Evolutionary conservation across 2,113 vertebrate genomes (phyloP), one percentile per base, ranked within the genome.

Genomic region (Centropristis striata): DNA sequence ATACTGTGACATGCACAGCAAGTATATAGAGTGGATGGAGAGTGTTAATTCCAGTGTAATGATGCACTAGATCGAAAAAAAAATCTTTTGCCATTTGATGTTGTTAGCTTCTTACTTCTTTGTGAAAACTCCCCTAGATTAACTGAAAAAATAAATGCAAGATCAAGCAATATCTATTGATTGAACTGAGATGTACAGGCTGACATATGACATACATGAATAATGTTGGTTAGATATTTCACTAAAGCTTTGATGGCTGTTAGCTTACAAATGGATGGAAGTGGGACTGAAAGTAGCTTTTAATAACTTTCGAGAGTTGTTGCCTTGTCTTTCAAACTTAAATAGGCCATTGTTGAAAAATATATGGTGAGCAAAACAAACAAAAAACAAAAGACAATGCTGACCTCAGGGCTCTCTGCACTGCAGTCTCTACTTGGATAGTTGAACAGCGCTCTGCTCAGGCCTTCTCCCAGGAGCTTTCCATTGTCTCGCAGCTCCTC

Each of bases 391-490:
- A 47, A 21, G 11, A 42, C 16, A n/a, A 18, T 11, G 68, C 69
- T 84, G 90, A 98, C 98, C 96, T 99, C 96, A 14, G 96, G 92
- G 63, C 96, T 96, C 47, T 97, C 97, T 65, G 93, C 90, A 71
- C 90, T 95, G 61, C 95, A 89, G 66, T 97, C 96, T 83, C 95
- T 95, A 71, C 95, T 97, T 28, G 92, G 94, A 66, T 98, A 99
- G 95, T 95, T 97, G 86, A 99, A 81, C 0, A 91, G 88, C 1
- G 96, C 96, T 75, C 97, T 95, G 88, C 94, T 95, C 75, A 96
- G 91, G 37, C 94, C 96, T 89, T 99, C 98, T 39, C 94, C 97
- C 86, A 94, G 88, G 12, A 95, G 92, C 92, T 94, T 97, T 81
- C 95, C 96, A 49, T 93, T 96, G 37, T 99, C 96, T 54, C 90